A percentile compares a stretch with the other conserved stretches of the same genome.
phyloP scores from a whole-genome alignment of 2,113 vertebrate genomes.

The Accipiter cooperii region DNA sequence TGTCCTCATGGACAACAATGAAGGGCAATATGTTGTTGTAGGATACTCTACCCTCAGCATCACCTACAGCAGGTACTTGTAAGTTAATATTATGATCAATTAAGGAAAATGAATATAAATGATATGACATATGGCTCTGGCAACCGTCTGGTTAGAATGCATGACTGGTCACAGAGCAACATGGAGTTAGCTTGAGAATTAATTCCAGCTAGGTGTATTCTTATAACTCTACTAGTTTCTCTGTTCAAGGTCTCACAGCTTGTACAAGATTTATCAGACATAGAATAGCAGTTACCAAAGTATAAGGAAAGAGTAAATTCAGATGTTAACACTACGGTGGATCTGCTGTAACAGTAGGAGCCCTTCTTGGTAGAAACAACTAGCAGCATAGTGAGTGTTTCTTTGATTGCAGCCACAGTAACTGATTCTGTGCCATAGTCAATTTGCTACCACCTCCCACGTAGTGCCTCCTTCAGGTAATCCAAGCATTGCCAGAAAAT shows the following conservation, averaged over 20 bases:
- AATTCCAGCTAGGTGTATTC: not conserved
- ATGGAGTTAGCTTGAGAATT: not conserved
- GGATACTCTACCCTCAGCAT: not conserved
- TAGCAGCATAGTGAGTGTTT: not conserved
- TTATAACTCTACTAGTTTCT: not conserved
- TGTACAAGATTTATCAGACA: not conserved
- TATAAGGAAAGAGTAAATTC: conserved; percentile 3
- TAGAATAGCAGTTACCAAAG: conserved; percentile 7
- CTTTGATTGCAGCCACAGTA: not conserved
- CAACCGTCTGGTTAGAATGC: not conserved
- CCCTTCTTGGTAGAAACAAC: not conserved
- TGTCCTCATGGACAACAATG: not conserved
- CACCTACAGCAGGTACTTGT: conserved; percentile 1
- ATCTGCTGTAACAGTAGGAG: not conserved
- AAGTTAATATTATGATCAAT: conserved; percentile 19
- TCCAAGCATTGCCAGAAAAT: not conserved
- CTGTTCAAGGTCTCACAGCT: not conserved
- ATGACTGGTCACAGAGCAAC: not conserved
- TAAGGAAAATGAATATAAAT: conserved; percentile 31
- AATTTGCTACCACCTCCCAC: not conserved
- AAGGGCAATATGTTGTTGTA: not conserved
- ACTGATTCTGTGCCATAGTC: not conserved
- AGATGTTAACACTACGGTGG: not conserved
- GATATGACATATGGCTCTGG: not conserved
- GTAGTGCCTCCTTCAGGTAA: not conserved